phyloP scores from a whole-genome alignment of 2,113 vertebrate genomes.

The Phaethornis superciliosus region DNA sequence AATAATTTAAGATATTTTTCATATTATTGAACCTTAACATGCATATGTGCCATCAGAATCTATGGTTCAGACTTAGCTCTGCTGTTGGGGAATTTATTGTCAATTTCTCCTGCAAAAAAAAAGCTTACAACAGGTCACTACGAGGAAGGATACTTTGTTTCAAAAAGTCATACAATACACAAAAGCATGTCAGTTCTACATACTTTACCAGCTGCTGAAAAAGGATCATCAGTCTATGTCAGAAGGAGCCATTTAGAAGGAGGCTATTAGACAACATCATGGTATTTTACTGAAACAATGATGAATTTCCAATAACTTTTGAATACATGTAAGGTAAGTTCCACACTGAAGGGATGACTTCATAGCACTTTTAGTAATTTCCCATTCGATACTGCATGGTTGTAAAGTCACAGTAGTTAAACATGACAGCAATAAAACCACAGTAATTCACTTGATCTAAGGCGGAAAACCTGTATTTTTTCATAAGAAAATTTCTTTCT shows the following conservation, averaged over 20 bases:
- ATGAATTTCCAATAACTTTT: background rate
- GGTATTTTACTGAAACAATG: background rate
- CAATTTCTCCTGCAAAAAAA: background rate
- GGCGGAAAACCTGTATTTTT: background rate
- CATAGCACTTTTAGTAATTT: background rate
- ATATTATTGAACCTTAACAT: background rate
- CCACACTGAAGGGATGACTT: background rate
- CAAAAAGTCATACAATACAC: background rate
- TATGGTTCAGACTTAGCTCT: background rate
- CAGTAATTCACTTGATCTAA: background rate
- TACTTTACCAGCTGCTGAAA: background rate
- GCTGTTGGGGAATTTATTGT: background rate
- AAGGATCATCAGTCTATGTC: background rate
- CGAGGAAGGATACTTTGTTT: background rate
- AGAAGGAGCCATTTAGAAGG: background rate
- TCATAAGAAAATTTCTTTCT: background rate
- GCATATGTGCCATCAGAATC: background rate
- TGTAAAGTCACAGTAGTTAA: constrained; percentile 22
- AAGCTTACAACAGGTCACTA: background rate
- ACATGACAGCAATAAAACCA: background rate
- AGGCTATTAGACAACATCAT: background rate
- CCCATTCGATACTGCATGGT: background rate
- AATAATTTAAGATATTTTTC: background rate
- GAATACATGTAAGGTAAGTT: background rate
- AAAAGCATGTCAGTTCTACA: background rate